Evolutionary conservation across 2,113 vertebrate species (phyloP).

Genomic region (Megaceryle maxima): DNA sequence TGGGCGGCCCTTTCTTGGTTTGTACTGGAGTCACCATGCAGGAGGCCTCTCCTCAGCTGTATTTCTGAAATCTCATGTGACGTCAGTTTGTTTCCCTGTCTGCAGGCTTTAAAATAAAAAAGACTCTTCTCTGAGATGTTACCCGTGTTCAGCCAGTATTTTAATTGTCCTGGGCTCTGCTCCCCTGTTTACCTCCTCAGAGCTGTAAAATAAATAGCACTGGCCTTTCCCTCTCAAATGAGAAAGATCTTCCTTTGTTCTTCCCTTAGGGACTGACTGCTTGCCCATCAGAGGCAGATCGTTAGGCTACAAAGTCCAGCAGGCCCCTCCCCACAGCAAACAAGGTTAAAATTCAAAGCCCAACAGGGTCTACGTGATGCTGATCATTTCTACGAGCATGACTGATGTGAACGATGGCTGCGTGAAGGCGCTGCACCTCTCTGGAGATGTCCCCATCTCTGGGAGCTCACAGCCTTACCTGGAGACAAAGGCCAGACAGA

Average conservation of each 20-base stretch:
- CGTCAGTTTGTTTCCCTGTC: background rate
- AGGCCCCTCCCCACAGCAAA: background rate
- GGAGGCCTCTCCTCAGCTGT: background rate
- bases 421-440: background rate
- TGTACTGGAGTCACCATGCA: background rate
- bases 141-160: background rate
- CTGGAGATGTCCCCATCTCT: background rate
- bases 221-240: background rate
- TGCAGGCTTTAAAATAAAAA: background rate
- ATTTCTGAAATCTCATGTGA: background rate
- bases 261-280: background rate
- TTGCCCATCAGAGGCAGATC: background rate
- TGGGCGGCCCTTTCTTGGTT: background rate
- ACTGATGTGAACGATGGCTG: background rate
- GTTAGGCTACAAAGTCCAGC: background rate
- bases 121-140: background rate
- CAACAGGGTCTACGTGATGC: background rate
- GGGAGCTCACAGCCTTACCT: background rate
- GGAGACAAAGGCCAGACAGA: background rate
- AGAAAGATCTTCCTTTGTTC: slow-evolving; percentile 34
- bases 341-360: background rate
- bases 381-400: background rate
- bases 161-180: slow-evolving; percentile 1
- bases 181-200: background rate
- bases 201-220: slow-evolving; percentile 5